A percentile compares a stretch with the other conserved stretches of the same genome.
Evolutionary conservation across 2,888 invertebrate genomes (phyloP).

Genomic region (Aphrophora alni): DNA sequence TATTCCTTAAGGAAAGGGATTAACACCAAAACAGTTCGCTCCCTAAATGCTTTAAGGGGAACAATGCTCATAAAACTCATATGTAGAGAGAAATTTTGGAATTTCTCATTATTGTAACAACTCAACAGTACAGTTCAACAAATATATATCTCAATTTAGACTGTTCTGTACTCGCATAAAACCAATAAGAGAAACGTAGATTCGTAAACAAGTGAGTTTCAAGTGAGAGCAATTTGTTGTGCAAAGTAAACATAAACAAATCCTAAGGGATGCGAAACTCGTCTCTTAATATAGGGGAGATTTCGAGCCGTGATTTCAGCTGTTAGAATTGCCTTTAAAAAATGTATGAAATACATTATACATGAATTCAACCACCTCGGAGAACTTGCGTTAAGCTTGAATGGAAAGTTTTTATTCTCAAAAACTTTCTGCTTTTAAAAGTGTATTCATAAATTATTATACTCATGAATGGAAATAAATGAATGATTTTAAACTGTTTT

Average conservation of each 20-base stretch:
- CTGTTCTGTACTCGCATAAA: too few species aligned
- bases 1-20: too few species aligned
- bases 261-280: not conserved
- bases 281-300: not conserved
- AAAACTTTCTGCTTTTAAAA: not conserved
- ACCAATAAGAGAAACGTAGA: too few species aligned
- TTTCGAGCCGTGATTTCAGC: not conserved
- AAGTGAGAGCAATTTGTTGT: not conserved
- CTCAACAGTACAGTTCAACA: too few species aligned
- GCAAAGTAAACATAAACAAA: not conserved
- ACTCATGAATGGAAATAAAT: not conserved
- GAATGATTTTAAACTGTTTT: not conserved
- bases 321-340: not conserved
- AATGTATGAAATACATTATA: constrained; percentile 9
- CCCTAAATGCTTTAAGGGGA: too few species aligned
- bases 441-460: not conserved
- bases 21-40: too few species aligned
- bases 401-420: not conserved
- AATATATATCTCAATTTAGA: too few species aligned
- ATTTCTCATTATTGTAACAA: too few species aligned
- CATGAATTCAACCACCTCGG: not conserved
- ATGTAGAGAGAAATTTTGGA: too few species aligned
- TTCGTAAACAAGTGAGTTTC: not conserved
- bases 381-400: not conserved
- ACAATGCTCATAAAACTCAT: too few species aligned